Evolutionary conservation across 1,140 invertebrate genomes (phyloP).

Genomic region (Elymnias hypermnestra): DNA sequence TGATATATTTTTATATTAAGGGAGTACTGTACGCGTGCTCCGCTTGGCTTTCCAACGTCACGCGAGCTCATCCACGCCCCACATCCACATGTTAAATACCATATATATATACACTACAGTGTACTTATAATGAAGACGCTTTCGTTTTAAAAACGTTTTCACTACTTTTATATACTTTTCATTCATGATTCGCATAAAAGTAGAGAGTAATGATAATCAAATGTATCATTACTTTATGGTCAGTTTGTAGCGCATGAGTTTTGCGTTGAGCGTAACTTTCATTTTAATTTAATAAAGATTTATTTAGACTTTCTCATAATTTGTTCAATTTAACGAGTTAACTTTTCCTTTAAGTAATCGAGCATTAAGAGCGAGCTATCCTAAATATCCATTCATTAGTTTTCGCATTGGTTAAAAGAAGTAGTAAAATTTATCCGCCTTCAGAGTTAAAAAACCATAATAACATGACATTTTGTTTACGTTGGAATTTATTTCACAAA

Average conservation of each 20-base stretch:
- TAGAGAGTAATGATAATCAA: constrained; percentile 14
- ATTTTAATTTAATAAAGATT: not conserved
- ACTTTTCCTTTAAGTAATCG: too few species aligned
- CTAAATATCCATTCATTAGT: too few species aligned
- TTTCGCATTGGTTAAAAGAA: too few species aligned
- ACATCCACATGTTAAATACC: constrained; percentile 25
- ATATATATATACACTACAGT: constrained; percentile 22
- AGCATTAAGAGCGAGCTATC: too few species aligned
- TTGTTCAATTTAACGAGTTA: too few species aligned
- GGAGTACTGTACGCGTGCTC: constrained; percentile 16
- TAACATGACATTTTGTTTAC: too few species aligned
- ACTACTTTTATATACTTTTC: constrained; percentile 21
- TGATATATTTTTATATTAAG: constrained; percentile 2
- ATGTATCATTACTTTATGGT: constrained; percentile 4
- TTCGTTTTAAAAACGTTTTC: constrained; percentile 27
- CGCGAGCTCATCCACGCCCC: constrained; percentile 32
- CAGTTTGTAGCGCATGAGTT: constrained; percentile 1
- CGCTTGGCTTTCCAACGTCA: constrained; percentile 36
- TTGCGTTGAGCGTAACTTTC: not conserved
- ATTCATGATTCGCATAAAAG: constrained; percentile 10
- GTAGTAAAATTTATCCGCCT: too few species aligned
- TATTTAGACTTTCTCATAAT: not conserved
- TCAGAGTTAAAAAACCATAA: too few species aligned
- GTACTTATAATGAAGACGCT: constrained; percentile 25
- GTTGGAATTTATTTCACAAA: too few species aligned